Evolutionary conservation across 2,888 invertebrate species (phyloP).

Genomic region (Stenotaenia linearis): DNA sequence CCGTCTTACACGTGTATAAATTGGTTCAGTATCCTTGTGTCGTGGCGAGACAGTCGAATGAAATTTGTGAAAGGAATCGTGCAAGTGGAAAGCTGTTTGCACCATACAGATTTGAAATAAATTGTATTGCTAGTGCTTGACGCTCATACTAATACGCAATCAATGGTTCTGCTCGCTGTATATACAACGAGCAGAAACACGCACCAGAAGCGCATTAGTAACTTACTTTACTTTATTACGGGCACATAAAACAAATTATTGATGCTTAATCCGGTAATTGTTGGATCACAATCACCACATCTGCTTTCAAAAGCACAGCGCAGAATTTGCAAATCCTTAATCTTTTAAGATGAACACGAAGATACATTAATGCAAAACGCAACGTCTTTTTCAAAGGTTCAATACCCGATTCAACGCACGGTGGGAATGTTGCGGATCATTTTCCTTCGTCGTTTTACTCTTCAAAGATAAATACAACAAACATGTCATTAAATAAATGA

Average conservation of each 20-base stretch:
- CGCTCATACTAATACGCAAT: not conserved
- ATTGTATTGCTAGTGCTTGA: not conserved
- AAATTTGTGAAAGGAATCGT: slow-evolving; percentile 23
- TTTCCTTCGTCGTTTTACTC: not conserved
- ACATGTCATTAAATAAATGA: too few relatives aligned
- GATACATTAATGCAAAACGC: not conserved
- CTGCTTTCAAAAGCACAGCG: not conserved
- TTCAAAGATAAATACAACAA: not conserved
- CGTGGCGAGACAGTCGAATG: slow-evolving; percentile 11
- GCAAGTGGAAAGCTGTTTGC: slow-evolving; percentile 26
- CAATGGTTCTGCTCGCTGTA: not conserved
- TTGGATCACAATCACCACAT: slow-evolving; percentile 21
- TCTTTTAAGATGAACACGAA: slow-evolving; percentile 1
- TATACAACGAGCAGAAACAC: not conserved
- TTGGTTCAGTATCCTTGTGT: slow-evolving; percentile 22
- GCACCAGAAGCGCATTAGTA: slow-evolving; percentile 2
- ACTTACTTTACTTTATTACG: not conserved
- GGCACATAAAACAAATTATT: not conserved
- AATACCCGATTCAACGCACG: not conserved
- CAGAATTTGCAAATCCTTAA: slow-evolving; percentile 14
- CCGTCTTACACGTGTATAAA: slow-evolving; percentile 12
- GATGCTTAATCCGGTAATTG: slow-evolving; percentile 4
- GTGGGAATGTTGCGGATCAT: not conserved
- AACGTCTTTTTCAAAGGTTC: not conserved
- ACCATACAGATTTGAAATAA: slow-evolving; percentile 26